phyloP scores from a whole-genome alignment of 2,113 vertebrate species.

The Sylvilagus bachmani region DNA sequence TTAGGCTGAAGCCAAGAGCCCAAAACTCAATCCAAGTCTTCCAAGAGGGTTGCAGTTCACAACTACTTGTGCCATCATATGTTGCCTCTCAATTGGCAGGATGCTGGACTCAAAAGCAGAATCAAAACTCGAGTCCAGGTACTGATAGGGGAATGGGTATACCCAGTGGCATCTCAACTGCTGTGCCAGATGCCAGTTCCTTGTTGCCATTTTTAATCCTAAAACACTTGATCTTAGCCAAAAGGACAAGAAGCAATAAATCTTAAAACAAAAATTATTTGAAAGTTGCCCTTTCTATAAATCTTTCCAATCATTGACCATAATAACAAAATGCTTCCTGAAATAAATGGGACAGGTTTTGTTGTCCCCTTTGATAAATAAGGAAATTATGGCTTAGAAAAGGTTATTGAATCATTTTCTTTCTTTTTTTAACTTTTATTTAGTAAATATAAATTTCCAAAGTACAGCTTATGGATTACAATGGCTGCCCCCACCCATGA shows the following conservation, averaged over 20 bases:
- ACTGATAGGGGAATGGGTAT: no score
- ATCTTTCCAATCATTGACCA: neutral
- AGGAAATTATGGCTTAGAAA: neutral
- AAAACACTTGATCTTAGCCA: neutral
- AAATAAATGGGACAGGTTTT: neutral
- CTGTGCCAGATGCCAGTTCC: neutral
- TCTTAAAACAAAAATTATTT: constrained; percentile 28
- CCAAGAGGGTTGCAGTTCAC: no score
- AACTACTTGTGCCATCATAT: no score
- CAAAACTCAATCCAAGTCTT: no score
- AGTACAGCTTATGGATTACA: no score
- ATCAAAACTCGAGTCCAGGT: no score
- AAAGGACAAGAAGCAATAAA: neutral
- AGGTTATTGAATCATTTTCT: neutral
- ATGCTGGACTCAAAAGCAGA: no score
- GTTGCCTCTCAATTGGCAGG: no score
- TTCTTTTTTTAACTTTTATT: no score
- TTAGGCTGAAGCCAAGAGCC: no score
- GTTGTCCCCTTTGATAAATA: neutral
- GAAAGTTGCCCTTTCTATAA: neutral
- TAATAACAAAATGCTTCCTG: neutral
- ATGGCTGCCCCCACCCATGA: no score
- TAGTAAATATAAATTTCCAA: no score
- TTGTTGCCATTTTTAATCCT: constrained; percentile 37
- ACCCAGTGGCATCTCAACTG: neutral